phyloP scores from a whole-genome alignment of 2,888 invertebrate species.

The Hypercompe scribonia region DNA sequence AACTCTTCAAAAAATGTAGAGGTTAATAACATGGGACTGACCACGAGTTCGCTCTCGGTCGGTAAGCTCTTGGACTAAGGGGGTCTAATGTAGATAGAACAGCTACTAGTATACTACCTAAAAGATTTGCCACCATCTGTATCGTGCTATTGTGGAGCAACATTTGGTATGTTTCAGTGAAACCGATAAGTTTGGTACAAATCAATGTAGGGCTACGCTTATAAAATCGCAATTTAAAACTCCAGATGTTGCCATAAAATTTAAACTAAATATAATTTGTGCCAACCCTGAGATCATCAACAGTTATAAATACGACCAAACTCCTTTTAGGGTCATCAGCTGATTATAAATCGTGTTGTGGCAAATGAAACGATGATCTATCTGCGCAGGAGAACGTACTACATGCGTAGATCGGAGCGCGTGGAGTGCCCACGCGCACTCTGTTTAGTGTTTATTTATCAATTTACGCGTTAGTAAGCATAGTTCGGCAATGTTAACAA shows the following conservation, averaged over 20 bases:
- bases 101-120: too few relatives aligned
- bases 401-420: conserved; percentile 21
- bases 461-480: conserved; percentile 16
- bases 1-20: too few relatives aligned
- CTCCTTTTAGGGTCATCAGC: conserved; percentile 39
- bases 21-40: too few relatives aligned
- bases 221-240: not conserved
- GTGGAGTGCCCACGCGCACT: conserved; percentile 33
- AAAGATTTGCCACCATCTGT: not conserved
- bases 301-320: conserved; percentile 26
- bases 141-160: not conserved
- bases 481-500: conserved; percentile 31
- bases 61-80: too few relatives aligned
- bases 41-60: too few relatives aligned
- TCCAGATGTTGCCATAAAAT: conserved; percentile 4
- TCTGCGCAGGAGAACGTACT: conserved; percentile 46
- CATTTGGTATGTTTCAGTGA: not conserved
- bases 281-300: not conserved
- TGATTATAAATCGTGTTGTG: conserved; percentile 13
- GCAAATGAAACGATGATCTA: conserved; percentile 42
- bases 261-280: not conserved
- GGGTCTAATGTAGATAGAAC: too few relatives aligned
- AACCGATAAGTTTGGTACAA: not conserved
- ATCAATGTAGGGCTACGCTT: not conserved
- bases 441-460: conserved; percentile 36